Evolutionary conservation across 1,140 invertebrate species (phyloP).

Genomic region (Steinernema khuongi): DNA sequence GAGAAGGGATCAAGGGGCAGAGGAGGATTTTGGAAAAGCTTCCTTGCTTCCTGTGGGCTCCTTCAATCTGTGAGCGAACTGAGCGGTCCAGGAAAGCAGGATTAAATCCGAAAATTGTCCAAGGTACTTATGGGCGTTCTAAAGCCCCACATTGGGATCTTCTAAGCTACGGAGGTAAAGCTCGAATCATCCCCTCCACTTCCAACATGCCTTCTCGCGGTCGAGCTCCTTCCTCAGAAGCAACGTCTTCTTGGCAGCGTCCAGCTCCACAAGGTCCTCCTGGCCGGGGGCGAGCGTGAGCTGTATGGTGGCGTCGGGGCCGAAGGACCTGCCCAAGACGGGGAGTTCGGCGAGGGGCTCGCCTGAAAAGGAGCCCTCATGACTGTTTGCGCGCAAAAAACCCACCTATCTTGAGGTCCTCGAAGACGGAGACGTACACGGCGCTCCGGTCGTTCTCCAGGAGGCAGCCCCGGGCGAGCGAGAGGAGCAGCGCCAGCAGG

Average conservation of each 20-base stretch:
- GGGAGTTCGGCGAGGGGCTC: conserved; percentile 30
- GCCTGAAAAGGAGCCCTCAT: conserved; percentile 30
- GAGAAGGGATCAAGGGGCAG: too few species aligned
- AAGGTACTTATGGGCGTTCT: conserved; percentile 11
- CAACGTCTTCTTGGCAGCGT: conserved; percentile 36
- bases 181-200: background rate
- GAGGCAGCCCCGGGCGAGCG: conserved; percentile 23
- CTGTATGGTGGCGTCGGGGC: conserved; percentile 25
- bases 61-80: background rate
- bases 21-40: too few species aligned
- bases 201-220: conserved; percentile 32
- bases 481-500: background rate
- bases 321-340: conserved; percentile 25
- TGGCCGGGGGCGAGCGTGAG: conserved; percentile 26
- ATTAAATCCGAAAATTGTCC: conserved; percentile 18
- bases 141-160: conserved; percentile 10
- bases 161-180: background rate
- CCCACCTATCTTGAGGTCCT: conserved; percentile 27
- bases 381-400: too few species aligned
- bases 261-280: conserved; percentile 34
- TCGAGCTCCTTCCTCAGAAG: conserved; percentile 36
- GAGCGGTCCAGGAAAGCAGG: conserved; percentile 17
- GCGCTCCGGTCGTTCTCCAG: conserved; percentile 42
- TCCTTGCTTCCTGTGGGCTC: too few species aligned
- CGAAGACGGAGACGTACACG: conserved; percentile 41